Evolutionary conservation across 2,888 invertebrate species (phyloP).

Genomic region (Prosopocoilus inquinatus): DNA sequence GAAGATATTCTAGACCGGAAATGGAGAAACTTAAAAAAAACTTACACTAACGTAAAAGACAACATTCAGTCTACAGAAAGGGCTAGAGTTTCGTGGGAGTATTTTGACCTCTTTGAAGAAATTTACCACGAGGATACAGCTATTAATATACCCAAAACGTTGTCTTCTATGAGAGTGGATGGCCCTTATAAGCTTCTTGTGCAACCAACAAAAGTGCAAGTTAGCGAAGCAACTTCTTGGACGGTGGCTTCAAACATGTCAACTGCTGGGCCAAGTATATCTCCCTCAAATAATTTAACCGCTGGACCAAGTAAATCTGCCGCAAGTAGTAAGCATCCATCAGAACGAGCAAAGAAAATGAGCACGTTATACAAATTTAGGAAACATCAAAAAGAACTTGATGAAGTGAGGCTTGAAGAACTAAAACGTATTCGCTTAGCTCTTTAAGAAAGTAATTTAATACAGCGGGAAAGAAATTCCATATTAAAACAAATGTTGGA

Average conservation of each 20-base stretch:
- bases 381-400: not conserved
- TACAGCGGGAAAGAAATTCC: not conserved
- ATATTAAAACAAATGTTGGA: not conserved
- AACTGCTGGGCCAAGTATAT: not conserved
- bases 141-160: not conserved
- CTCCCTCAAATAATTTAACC: not conserved
- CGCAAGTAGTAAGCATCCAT: no score
- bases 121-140: no score
- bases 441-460: not conserved
- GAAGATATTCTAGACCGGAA: conserved; percentile 1
- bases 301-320: no score
- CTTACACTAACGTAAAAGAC: not conserved
- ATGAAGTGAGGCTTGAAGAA: not conserved
- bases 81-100: not conserved
- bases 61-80: not conserved
- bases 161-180: not conserved
- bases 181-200: not conserved
- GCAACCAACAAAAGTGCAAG: no score
- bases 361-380: not conserved
- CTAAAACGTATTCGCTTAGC: not conserved
- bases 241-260: not conserved
- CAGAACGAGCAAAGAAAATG: not conserved
- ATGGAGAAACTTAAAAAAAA: conserved; percentile 5
- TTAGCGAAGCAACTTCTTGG: not conserved
- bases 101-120: not conserved